Conservation (phyloP, 2,113 vertebrate genomes). For the Merops nubicus region DNA sequence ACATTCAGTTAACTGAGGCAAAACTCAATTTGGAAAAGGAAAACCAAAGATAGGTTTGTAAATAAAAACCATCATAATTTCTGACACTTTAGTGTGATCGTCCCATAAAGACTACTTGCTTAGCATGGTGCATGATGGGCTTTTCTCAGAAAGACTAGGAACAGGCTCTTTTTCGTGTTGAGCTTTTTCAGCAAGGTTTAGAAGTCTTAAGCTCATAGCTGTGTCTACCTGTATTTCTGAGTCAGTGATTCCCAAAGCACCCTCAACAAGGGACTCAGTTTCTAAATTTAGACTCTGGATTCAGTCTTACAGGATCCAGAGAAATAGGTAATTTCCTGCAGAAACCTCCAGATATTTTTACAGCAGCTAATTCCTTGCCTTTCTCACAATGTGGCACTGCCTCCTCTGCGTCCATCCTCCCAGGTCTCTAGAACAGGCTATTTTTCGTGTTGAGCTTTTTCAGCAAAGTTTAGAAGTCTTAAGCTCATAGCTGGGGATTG, state of each 20-base stretch:
- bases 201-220: neutral
- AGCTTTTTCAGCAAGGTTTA: neutral
- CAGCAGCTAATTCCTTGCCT: neutral
- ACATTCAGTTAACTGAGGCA: neutral
- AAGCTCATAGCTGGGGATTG: no score
- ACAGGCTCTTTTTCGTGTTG: neutral
- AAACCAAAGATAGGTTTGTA: neutral
- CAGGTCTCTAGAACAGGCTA: neutral
- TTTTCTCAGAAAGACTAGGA: neutral
- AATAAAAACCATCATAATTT: neutral
- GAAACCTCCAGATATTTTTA: neutral
- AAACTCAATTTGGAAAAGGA: neutral
- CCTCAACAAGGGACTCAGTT: neutral
- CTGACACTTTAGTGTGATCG: neutral
- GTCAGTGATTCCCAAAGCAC: neutral
- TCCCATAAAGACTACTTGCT: neutral
- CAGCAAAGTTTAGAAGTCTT: neutral
- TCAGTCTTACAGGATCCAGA: neutral
- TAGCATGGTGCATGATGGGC: rapidly evolving
- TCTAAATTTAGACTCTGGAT: neutral
- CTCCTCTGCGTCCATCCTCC: neutral
- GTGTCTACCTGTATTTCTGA: neutral
- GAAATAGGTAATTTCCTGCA: neutral
- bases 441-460: neutral
- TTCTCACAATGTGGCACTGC: neutral